Base-by-base conservation (phyloP, 1,140 invertebrate species). In the Orchesella cincta region DNA sequence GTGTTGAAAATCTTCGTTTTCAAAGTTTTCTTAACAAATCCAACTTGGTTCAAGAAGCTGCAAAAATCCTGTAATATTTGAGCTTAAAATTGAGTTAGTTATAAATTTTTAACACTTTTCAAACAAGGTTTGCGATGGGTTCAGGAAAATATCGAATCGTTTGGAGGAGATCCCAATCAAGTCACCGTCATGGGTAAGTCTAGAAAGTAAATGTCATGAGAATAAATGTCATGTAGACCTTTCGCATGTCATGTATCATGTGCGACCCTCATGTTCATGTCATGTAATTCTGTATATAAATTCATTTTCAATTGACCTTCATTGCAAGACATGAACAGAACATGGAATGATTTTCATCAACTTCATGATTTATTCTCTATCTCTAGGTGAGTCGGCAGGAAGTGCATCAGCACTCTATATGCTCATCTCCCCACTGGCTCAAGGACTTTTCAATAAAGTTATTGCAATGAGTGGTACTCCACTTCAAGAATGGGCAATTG, bases 401-500 rank as follows among this genome's bases (percentile, higher is more conserved):
- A 51, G 71, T 39, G 71, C 71, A 8, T 3, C 34, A 12, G 71
- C 28, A 2, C 20, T 51, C 3, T 73, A 46, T 23, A 20, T 73
- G 34, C 71, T 73, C 23, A 28, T 73, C 1, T 73, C 71, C 14
- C 71, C 71, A 2, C 28, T 73, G n/a, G 34, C 71, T 3, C 34
- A 23, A 23, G 71, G 71, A 2, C 36, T 73, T 3, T 73, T 39
- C 28, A 34, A 73, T 23, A 26, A 29, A 16, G 71, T 51, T 36
- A 26, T 51, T 16, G 71, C 71, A 3, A 73, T 73, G 71, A 73
- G 71, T 46, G 71, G 71, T 2, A 46, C 14, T n/a, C 35, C 71
- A n/a, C 34, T 73, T 18, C 35, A 36, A 23, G 71, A 73, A 46
- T 73, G 71, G 71, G 34, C 34, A 5, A 73, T 73, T 36, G 71